Evolutionary conservation across 2,888 invertebrate species (phyloP).

Genomic region (Pasiphila rectangulata): DNA sequence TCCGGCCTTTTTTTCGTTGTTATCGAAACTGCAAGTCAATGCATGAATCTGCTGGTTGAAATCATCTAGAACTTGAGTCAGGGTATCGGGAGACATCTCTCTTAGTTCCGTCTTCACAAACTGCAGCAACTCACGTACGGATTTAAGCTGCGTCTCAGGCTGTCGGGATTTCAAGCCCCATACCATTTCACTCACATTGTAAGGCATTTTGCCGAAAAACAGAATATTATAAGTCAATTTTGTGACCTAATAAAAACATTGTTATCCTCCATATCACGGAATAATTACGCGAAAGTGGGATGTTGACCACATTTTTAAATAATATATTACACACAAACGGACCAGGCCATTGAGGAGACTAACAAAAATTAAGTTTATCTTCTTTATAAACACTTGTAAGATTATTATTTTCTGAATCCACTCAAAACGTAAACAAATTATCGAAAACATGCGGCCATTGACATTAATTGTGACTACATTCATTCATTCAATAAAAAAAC

Average conservation of each 20-base stretch:
- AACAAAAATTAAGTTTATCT: too few relatives aligned
- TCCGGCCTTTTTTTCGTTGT: conserved; percentile 96
- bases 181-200: conserved; percentile 88
- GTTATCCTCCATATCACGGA: background rate
- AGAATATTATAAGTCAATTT: too few relatives aligned
- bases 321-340: conserved; percentile 1
- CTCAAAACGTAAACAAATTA: conserved; percentile 54
- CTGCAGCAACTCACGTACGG: conserved; percentile 92
- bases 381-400: background rate
- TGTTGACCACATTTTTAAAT: background rate
- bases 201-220: conserved; percentile 43
- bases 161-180: conserved; percentile 92
- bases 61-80: conserved; percentile 93
- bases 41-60: conserved; percentile 97
- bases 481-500: conserved; percentile 6
- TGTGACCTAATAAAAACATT: conserved; percentile 5
- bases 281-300: background rate
- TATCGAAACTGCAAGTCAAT: conserved; percentile 95
- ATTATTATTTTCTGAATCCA: conserved; percentile 15
- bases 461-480: conserved; percentile 9
- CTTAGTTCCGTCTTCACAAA: conserved; percentile 94
- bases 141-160: conserved; percentile 90
- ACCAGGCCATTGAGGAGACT: too few relatives aligned
- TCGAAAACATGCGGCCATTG: conserved; percentile 57
- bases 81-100: conserved; percentile 92